Evolutionary conservation across 23 tunicate genomes (phyloP).

Genomic region (Styela plicata): DNA sequence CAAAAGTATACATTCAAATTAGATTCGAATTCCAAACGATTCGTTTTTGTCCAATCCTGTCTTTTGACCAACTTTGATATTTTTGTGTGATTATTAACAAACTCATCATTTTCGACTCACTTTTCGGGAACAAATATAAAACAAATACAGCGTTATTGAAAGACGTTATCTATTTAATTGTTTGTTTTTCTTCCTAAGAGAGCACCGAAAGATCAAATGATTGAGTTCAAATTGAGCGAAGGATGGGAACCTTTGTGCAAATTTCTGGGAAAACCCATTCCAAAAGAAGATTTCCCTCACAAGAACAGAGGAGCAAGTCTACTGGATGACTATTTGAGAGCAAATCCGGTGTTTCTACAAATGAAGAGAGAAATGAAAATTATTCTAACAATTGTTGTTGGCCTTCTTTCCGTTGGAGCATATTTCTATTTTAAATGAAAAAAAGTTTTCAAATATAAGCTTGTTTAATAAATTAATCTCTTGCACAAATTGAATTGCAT

Average conservation of each 20-base stretch:
- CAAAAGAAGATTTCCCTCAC: constrained; percentile 10
- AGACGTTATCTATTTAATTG: too few relatives aligned
- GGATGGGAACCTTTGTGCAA: constrained; percentile 27
- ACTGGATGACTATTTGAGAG: constrained; percentile 11
- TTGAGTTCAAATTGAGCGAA: constrained; percentile 1
- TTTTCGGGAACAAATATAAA: too few relatives aligned
- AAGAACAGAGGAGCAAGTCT: constrained; percentile 13
- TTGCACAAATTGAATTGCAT: too few relatives aligned
- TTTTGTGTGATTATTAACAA: too few relatives aligned
- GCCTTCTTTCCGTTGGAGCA: not conserved
- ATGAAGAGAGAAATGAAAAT: constrained; percentile 23
- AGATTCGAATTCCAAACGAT: too few relatives aligned
- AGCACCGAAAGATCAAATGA: constrained; percentile 11
- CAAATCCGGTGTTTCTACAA: constrained; percentile 7
- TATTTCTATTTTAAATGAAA: not conserved
- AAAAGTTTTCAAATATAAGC: too few relatives aligned
- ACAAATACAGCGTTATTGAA: too few relatives aligned
- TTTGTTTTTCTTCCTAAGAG: constrained; percentile 13
- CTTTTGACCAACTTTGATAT: too few relatives aligned
- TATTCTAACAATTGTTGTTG: not conserved
- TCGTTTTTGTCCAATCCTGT: too few relatives aligned
- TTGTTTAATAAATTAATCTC: too few relatives aligned
- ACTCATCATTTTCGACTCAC: too few relatives aligned
- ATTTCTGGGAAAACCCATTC: constrained; percentile 18
- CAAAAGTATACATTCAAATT: too few relatives aligned